phyloP scores from a whole-genome alignment of 1,140 invertebrate species.

The Drosophila bipectinata region DNA sequence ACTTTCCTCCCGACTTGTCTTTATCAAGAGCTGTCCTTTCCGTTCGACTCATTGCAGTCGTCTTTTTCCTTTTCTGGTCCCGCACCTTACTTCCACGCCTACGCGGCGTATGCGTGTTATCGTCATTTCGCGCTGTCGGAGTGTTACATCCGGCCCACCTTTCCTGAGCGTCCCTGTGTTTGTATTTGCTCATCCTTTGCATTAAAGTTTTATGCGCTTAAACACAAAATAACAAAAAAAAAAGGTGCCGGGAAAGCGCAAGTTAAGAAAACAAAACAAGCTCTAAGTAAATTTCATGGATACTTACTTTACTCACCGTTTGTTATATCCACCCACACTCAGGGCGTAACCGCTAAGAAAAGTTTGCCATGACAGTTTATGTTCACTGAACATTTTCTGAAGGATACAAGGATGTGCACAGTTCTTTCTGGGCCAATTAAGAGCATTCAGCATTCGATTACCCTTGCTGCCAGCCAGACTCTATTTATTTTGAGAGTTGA shows the following conservation, averaged over 20 bases:
- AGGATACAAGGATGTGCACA: neutral
- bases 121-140: conserved; percentile 29
- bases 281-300: conserved; percentile 67
- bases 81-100: conserved; percentile 3
- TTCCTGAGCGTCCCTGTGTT: conserved; percentile 19
- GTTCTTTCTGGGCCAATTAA: neutral
- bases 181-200: conserved; percentile 56
- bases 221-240: conserved; percentile 11
- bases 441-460: neutral
- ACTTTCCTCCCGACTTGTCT: conserved; percentile 42
- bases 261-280: conserved; percentile 20
- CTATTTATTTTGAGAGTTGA: conserved; percentile 12
- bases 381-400: neutral
- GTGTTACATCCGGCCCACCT: conserved; percentile 59
- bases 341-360: neutral
- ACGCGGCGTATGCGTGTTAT: conserved; percentile 63
- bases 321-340: neutral
- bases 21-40: conserved; percentile 27
- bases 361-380: conserved; percentile 40
- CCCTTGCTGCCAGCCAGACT: neutral
- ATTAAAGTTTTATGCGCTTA: conserved; percentile 53
- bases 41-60: neutral
- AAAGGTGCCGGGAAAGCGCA: neutral
- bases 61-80: neutral
- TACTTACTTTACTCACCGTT: conserved; percentile 56